A percentile compares a stretch with the other conserved stretches of the same genome.
These are phyloP conservation scores for Haemorhous mexicanus DNA, from an alignment of 2,113 vertebrate species.

Conservation along the genomic window DNA sequence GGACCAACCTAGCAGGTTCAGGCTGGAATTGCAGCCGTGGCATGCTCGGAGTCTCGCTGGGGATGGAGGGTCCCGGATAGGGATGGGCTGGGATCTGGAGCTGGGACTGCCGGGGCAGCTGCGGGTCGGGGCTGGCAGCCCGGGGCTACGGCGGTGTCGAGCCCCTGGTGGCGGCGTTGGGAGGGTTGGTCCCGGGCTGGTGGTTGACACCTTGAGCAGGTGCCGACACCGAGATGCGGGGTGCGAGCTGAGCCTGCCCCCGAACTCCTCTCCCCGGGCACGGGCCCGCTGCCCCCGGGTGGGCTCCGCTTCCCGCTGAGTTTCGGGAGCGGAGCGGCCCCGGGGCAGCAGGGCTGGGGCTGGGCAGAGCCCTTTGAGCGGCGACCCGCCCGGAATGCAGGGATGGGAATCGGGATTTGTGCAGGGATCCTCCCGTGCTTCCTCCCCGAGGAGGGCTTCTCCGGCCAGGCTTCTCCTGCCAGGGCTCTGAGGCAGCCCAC, in stretches of 20 bases:
- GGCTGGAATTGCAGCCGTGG: background rate
- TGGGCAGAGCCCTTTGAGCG: background rate
- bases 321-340: background rate
- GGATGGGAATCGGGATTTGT: background rate
- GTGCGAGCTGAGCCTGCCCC: background rate
- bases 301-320: background rate
- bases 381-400: background rate
- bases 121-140: background rate
- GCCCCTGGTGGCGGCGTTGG: accelerated
- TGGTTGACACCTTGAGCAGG: background rate
- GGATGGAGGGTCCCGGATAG: background rate
- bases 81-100: background rate
- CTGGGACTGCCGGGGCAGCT: background rate
- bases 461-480: background rate
- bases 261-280: background rate
- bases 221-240: accelerated
- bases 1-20: background rate
- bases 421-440: background rate
- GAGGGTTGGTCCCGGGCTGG: background rate
- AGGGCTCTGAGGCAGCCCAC: background rate
- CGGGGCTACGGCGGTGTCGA: accelerated
- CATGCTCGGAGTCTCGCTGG: background rate
- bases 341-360: background rate
- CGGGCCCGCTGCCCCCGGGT: background rate
- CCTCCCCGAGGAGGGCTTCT: background rate